A percentile compares a stretch with the other conserved stretches of the same genome.
These are phyloP conservation scores for Torymus auratus DNA, from an alignment of 2,888 invertebrate species.

Conservation along the genomic window DNA sequence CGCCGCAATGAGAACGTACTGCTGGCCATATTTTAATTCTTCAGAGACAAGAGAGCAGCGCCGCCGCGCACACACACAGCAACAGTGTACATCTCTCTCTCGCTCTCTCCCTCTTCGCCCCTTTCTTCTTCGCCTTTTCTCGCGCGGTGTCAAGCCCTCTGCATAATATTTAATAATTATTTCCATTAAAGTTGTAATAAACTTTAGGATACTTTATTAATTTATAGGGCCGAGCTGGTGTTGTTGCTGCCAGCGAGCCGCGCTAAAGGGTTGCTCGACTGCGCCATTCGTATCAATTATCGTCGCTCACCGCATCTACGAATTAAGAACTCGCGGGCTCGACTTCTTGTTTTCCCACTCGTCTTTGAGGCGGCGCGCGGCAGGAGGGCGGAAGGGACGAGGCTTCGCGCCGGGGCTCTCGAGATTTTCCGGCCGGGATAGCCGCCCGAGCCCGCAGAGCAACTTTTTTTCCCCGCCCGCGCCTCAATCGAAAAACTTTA, in stretches of 20 bases:
- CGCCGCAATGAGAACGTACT: constrained; percentile 75
- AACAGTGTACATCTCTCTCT: constrained; percentile 18
- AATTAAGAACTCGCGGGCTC: constrained; percentile 53
- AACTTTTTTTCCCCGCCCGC: neutral
- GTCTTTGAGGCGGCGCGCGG: constrained; percentile 31
- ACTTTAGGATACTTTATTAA: constrained; percentile 77
- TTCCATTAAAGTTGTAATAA: constrained; percentile 77
- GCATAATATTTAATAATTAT: constrained; percentile 77
- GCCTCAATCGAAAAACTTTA: constrained; percentile 40
- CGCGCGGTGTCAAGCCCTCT: constrained; percentile 71
- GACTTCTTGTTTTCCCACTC: constrained; percentile 53
- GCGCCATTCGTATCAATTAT: constrained; percentile 74
- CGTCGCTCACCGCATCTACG: constrained; percentile 65
- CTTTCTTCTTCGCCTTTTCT: constrained; percentile 60
- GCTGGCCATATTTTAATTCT: constrained; percentile 76
- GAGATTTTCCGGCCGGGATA: neutral
- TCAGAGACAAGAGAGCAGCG: constrained; percentile 70
- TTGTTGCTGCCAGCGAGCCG: neutral
- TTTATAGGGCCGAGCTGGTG: constrained; percentile 72
- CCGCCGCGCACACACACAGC: constrained; percentile 47
- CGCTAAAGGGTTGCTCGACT: constrained; percentile 69
- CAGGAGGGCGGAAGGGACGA: no score
- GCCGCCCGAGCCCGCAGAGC: neutral
- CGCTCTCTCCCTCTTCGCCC: constrained; percentile 68
- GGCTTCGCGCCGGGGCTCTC: neutral